Conservation (phyloP, 1,140 invertebrate genomes). For the Halesus radiatus region DNA sequence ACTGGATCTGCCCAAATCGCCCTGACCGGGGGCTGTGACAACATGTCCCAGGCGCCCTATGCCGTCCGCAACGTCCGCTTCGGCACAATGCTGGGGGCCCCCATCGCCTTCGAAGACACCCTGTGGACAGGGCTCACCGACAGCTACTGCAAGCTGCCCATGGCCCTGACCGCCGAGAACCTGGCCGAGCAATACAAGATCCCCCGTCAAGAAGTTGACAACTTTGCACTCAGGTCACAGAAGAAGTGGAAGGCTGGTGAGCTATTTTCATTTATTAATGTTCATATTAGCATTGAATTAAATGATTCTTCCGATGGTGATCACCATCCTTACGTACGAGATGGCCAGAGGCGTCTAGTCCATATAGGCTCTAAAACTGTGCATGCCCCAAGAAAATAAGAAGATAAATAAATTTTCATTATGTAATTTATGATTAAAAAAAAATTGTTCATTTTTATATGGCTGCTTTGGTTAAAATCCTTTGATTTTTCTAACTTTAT, state of each 20-base stretch:
- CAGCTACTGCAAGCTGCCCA: conserved; percentile 90
- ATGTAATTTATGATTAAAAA: too few relatives aligned
- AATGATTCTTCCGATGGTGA: too few relatives aligned
- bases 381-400: too few relatives aligned
- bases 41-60: conserved; percentile 96
- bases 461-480: too few relatives aligned
- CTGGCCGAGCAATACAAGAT: conserved; percentile 92
- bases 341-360: too few relatives aligned
- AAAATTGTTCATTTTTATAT: too few relatives aligned
- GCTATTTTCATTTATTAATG: conserved; percentile 24
- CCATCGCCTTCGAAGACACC: conserved; percentile 89
- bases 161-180: conserved; percentile 98
- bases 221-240: conserved; percentile 90
- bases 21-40: conserved; percentile 93
- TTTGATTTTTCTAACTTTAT: too few relatives aligned
- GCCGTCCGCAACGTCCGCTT: conserved; percentile 91
- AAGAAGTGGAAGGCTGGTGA: conserved; percentile 84
- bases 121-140: conserved; percentile 94
- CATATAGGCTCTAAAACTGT: too few relatives aligned
- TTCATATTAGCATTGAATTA: too few relatives aligned
- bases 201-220: conserved; percentile 88
- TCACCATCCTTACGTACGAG: too few relatives aligned
- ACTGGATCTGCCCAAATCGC: conserved; percentile 90
- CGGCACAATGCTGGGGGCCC: conserved; percentile 87
- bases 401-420: too few relatives aligned